Evolutionary conservation across 2,797 vertebrate species (phyloP).

Genomic region (Cercopithecus diana): DNA sequence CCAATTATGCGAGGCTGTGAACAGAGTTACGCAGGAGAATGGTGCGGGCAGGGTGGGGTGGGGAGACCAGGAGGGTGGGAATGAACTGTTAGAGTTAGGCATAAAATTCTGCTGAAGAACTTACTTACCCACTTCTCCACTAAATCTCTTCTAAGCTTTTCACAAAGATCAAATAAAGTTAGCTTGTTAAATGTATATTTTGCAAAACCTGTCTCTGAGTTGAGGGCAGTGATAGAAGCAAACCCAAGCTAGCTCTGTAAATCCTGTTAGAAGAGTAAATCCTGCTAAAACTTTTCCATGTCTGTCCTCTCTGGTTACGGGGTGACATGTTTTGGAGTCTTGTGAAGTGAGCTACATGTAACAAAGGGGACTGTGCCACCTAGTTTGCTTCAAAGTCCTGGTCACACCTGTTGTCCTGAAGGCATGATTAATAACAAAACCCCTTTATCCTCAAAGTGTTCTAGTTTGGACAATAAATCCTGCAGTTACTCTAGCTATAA

Average conservation of each 20-base stretch:
- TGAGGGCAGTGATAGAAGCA: not conserved
- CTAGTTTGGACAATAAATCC: not conserved
- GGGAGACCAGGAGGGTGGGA: not conserved
- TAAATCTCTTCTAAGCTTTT: slow-evolving; percentile 59
- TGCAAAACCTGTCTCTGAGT: slow-evolving; percentile 49
- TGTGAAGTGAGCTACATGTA: not conserved
- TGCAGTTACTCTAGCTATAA: not conserved
- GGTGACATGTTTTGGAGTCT: slow-evolving; percentile 24
- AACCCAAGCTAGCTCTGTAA: slow-evolving; percentile 33
- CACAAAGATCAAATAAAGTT: slow-evolving; percentile 57
- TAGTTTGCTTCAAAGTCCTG: not conserved
- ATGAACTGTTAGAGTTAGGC: not conserved
- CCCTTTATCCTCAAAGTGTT: not conserved
- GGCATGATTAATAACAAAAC: not conserved
- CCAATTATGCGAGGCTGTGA: slow-evolving; percentile 38
- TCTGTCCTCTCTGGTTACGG: not conserved
- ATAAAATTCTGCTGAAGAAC: slow-evolving; percentile 41
- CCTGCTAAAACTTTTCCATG: not conserved
- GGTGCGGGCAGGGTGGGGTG: not conserved
- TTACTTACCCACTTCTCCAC: not conserved
- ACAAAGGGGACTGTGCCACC: not conserved
- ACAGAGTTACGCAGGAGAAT: not conserved
- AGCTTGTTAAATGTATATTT: slow-evolving; percentile 59
- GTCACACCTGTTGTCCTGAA: not conserved
- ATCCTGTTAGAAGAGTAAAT: slow-evolving; percentile 43